Evolutionary conservation across 2,797 vertebrate genomes (phyloP), one percentile per base, ranked within the genome.

Genomic region (Tinamus major): DNA sequence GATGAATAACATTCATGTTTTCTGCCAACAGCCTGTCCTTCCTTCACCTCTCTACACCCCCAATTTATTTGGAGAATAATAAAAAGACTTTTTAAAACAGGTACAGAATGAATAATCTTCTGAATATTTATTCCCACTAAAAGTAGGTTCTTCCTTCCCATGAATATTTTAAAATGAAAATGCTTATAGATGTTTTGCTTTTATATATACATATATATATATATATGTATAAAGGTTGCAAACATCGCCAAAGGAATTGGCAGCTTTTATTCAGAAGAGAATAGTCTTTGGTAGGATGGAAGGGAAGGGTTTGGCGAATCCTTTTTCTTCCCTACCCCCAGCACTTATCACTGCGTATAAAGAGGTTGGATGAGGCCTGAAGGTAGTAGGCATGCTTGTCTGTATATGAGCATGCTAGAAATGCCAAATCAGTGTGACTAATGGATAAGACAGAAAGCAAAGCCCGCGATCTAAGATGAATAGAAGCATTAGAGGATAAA

Each of bases 361-460:
- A 87, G 78, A 92, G 71, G 61, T 4, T 92, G 88, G 83, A 92
- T 84, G 93, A 93, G 80, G 90, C 96, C 93, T 1, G 56, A 84
- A 95, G 95, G 90, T 84, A 88, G 80, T 29, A 79, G 61, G 53
- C 86, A 84, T 70, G 64, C 74, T 94, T 86, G 74, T 77, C 70
- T 41, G 13, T 89, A 12, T 72, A 56, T 0, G 2, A 91, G 51
- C 70, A n/a, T n/a, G 75, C 82, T 91, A 88, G 78, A 92, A 96
- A 82, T 5, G 7, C 88, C 90, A 90, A 94, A 79, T 93, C 87
- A 90, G 90, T 89, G 96, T 96, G 94, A 92, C 93, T 93, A 96
- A 96, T 93, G 91, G 78, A n/a, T 91, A 88, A 92, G 95, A 92
- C 90, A 95, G 94, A 95, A 93, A 93, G 93, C 71, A 88, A 90